Conservation (phyloP, 2,113 vertebrate genomes). For the Antechinus flavipes region DNA sequence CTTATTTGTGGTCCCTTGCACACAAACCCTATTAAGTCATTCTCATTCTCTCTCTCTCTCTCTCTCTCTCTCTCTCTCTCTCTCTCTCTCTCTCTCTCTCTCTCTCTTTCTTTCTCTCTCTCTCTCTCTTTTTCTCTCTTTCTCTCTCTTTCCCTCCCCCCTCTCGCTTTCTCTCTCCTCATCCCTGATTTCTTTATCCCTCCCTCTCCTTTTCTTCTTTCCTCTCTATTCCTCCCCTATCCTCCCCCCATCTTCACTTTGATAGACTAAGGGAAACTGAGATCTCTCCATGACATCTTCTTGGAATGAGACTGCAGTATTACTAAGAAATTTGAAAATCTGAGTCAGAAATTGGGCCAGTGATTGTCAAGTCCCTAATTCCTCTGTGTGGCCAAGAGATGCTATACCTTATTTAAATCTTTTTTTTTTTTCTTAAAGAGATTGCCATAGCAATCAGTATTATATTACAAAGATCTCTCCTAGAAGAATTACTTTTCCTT, state of each 20-base stretch:
- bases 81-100: not conserved
- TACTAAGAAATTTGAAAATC: not conserved
- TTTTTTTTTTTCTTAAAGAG: not conserved
- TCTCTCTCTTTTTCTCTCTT: not conserved
- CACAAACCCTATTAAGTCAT: not conserved
- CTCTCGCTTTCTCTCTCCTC: not conserved
- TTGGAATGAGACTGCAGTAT: not conserved
- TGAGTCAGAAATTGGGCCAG: not conserved
- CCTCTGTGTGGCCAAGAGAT: not conserved
- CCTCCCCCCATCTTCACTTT: not conserved
- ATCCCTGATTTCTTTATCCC: too few species aligned
- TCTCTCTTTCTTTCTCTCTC: not conserved
- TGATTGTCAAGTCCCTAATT: not conserved
- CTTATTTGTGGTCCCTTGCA: constrained; percentile 44
- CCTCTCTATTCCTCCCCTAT: not conserved
- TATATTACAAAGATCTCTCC: not conserved
- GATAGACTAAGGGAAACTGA: not conserved
- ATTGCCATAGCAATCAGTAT: not conserved
- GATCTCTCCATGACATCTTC: not conserved
- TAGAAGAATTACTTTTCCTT: not conserved
- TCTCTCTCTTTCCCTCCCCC: not conserved
- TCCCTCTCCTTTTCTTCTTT: not conserved
- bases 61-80: too few species aligned
- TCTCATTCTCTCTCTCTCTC: not conserved
- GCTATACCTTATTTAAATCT: not conserved